Evolutionary conservation across 2,888 invertebrate species (phyloP).

Genomic region (Andrena minutula): DNA sequence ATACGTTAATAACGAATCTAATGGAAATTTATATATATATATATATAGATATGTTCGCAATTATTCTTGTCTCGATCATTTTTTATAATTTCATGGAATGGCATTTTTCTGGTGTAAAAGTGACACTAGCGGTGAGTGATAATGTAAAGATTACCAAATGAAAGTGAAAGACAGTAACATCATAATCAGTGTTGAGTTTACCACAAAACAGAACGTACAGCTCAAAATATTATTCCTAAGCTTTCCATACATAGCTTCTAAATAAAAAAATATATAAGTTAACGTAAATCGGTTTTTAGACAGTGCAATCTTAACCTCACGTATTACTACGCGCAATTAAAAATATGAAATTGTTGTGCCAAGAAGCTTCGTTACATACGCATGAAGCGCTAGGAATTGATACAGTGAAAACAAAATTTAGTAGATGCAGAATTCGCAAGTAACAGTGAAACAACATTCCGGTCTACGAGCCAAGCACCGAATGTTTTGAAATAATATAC

Average conservation of each 20-base stretch:
- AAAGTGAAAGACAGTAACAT: neutral
- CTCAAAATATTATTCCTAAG: neutral
- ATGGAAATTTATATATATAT: too few species aligned
- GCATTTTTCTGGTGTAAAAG: too few species aligned
- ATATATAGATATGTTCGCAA: too few species aligned
- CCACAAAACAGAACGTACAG: neutral
- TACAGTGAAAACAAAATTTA: constrained; percentile 52
- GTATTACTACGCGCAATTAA: neutral
- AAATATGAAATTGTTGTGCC: neutral
- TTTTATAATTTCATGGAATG: too few species aligned
- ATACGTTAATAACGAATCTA: too few species aligned
- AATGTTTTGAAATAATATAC: constrained; percentile 78
- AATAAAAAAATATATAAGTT: neutral
- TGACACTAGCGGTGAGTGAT: constrained; percentile 13
- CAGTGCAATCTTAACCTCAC: neutral
- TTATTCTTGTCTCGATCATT: too few species aligned
- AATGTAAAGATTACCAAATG: neutral
- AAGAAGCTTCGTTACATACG: constrained; percentile 8
- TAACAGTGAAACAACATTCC: constrained; percentile 63
- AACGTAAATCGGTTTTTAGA: neutral
- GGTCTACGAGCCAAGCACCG: constrained; percentile 66
- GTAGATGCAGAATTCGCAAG: constrained; percentile 43
- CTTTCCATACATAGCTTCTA: neutral
- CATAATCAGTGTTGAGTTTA: neutral
- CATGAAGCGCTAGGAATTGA: constrained; percentile 28